phyloP scores from a whole-genome alignment of 2,888 invertebrate genomes.

The Proisotoma minuta region DNA sequence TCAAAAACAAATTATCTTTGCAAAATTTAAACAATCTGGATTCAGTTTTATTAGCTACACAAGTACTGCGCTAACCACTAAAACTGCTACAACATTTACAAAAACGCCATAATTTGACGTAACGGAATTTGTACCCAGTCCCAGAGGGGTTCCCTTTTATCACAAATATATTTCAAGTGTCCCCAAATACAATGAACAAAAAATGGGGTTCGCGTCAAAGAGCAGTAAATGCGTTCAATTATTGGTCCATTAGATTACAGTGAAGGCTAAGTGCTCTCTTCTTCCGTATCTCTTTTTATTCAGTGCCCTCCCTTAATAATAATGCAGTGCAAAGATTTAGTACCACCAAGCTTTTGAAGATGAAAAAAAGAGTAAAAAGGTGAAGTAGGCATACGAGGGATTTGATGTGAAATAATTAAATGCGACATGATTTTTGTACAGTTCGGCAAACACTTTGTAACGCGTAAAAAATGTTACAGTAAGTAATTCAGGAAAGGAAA shows the following conservation, averaged over 20 bases:
- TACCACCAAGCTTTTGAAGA: too few species aligned
- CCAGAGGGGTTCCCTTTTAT: constrained; percentile 20
- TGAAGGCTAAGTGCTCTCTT: constrained; percentile 13
- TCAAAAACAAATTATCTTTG: too few species aligned
- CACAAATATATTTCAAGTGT: constrained; percentile 3
- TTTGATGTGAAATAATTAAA: constrained; percentile 25
- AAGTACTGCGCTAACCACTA: too few species aligned
- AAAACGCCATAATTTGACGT: constrained; percentile 27
- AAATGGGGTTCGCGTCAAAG: neutral
- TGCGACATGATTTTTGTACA: constrained; percentile 33
- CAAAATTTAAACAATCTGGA: too few species aligned
- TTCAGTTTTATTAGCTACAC: too few species aligned
- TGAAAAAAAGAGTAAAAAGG: constrained; percentile 4
- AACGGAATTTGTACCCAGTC: constrained; percentile 19
- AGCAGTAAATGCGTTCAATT: constrained; percentile 10
- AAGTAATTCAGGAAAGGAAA: too few species aligned
- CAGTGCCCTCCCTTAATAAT: neutral
- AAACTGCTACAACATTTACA: too few species aligned
- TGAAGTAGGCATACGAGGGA: constrained; percentile 6
- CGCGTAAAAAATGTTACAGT: neutral
- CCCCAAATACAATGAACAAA: constrained; percentile 4
- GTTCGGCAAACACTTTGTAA: neutral
- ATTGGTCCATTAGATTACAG: constrained; percentile 16
- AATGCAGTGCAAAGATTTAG: constrained; percentile 17
- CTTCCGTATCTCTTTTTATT: neutral